Base-by-base conservation (phyloP, 2,888 invertebrate species). In the Acanthosepion lycidas region DNA sequence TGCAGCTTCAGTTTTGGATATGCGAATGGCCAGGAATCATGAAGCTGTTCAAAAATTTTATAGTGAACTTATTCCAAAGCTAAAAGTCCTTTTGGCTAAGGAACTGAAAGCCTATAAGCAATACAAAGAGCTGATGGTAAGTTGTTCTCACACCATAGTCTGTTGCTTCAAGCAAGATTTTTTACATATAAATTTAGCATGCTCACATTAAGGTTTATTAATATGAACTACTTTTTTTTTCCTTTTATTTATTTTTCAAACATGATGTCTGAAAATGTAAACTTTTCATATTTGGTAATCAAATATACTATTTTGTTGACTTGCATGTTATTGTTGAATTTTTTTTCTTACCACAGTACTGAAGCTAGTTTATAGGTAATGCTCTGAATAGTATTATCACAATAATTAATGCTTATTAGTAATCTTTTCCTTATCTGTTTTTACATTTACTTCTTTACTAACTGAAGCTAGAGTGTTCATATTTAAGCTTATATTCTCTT, bases 1-100 rank as follows among this genome's bases (percentile, higher is more conserved):
- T 96, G 97, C 98, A n/a, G 96, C 97, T 18, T 98, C 97, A 96
- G 96, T 97, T 8, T 97, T 97, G 49, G 98, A 98, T 95, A 97
- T 98, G 96, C 96, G 97, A 42, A 98, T 98, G 98, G 97, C 98
- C 3, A 98, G 98, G 95, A 97, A 96, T 94, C 97, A 97, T 12
- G 97, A 97, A 93, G 97, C 95, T 92, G 98, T 98, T 8, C 95
- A 96, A 6, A 96, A 96, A n/a, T 98, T 98, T 96, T 96, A 98
- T 49, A 95, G 95, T 18, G 97, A 97, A 91, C 96, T 98, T 78
- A 96, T 97, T 20, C 95, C 95, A 12, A 98, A 97, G 95, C 96
- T 98, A 55, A 96, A 97, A 95, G 97, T 97, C 8, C 96, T 98
- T 51, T 97, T 97, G 96, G 95, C 97, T 15, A 96, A 97, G 92